phyloP scores from a whole-genome alignment of 2,113 vertebrate genomes.

The Neopipo cinnamomea region DNA sequence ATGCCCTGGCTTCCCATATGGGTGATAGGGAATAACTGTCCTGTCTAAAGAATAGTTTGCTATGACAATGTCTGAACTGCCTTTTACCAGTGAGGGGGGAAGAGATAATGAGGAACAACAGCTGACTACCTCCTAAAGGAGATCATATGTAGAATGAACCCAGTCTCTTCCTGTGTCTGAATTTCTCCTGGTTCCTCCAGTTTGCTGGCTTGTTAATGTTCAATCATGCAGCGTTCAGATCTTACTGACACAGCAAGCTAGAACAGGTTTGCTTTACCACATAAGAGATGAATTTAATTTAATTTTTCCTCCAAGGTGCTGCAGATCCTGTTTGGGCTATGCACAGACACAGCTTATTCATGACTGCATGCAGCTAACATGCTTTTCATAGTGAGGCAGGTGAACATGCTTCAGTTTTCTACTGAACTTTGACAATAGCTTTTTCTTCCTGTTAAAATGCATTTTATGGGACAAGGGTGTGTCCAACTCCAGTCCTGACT shows the following conservation, averaged over 20 bases:
- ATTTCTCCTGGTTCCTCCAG: not conserved
- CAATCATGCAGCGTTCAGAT: not conserved
- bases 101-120: not conserved
- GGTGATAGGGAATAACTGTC: not conserved
- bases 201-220: not conserved
- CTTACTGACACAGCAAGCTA: not conserved
- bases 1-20: not conserved
- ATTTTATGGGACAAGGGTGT: not conserved
- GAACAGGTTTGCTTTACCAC: not conserved
- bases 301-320: not conserved
- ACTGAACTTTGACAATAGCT: not conserved
- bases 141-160: not conserved
- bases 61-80: not conserved
- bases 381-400: not conserved
- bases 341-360: not conserved
- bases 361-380: not conserved
- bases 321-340: not conserved
- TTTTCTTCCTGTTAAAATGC: not conserved
- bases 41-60: not conserved
- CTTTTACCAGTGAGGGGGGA: not conserved
- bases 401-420: not conserved
- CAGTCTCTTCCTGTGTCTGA: not conserved
- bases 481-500: not conserved
- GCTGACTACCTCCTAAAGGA: not conserved
- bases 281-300: not conserved